Base-by-base conservation (phyloP, 2,888 invertebrate species). In the Brachyptera putata region DNA sequence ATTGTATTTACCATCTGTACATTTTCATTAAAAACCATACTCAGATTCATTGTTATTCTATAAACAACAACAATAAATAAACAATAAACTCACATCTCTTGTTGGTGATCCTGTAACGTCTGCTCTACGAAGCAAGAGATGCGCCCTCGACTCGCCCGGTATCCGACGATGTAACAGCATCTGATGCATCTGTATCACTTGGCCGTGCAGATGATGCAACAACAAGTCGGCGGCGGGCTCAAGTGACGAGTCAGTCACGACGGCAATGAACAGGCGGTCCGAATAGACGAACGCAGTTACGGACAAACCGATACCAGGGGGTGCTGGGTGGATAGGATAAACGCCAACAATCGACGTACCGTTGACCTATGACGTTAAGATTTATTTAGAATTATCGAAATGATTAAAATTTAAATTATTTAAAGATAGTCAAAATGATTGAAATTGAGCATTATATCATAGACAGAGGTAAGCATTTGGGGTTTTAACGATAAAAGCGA, bases 241-340 rank as follows among this genome's bases (percentile, higher is more conserved):
- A n/a, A 70, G 64, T 1, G 68, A 66, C 41, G 63, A 63, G 57
- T 70, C 69, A 1, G 78, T 73, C n/a, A 77, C 72, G 26, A 80
- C 77, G 11, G 78, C 73, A 65, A 81, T 70, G 63, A 76, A 75
- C 39, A 80, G 70, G 65, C 76, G 75, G 65, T 80, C 78, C 11
- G 75, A 76, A 67, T 80, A 80, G 37, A 77, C 78, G 64, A 80
- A 73, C 61, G 79, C 76, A 7, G 80, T 77, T 34, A 80, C 73
- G 1, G 77, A 74, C 25, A 80, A 69, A 7, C 77, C 75, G 48
- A 78, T 72, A 22, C 73, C 70, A 16, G 75, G 73, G 26, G 76
- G 71, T 3, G 78, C 76, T 1, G 80, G 79, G 64, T 77, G 72
- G 71, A 79, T 66, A n/a, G 73, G 71, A 62, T 72, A 73, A 56